Evolutionary conservation across 92 coral and sea anemone genomes (phyloP).

Genomic region (Porites lobata): DNA sequence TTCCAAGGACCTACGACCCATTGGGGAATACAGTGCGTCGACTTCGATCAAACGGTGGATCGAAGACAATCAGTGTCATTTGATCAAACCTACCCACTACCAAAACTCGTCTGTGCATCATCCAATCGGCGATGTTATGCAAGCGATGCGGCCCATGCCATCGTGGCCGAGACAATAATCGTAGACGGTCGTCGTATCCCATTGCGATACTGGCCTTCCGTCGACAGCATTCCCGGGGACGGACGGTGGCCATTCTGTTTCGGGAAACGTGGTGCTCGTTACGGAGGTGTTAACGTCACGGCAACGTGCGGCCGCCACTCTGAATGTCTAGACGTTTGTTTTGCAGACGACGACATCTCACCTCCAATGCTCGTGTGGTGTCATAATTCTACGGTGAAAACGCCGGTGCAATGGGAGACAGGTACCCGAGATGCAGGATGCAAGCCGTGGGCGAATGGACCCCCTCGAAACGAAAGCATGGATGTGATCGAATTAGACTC

Average conservation of each 20-base stretch:
- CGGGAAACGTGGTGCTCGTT: not conserved
- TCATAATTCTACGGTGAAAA: not conserved
- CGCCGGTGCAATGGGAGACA: not conserved
- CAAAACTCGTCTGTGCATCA: not conserved
- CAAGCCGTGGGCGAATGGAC: not conserved
- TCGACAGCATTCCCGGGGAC: not conserved
- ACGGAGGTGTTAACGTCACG: not conserved
- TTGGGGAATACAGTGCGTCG: slow-evolving; percentile 31
- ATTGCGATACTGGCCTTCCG: not conserved
- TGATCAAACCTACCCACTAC: not conserved
- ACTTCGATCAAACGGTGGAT: not conserved
- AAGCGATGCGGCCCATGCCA: not conserved
- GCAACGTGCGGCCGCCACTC: not conserved
- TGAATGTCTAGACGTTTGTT: slow-evolving; percentile 8
- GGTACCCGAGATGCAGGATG: not conserved
- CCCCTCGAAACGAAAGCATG: not conserved
- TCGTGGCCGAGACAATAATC: not conserved
- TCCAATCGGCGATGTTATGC: not conserved
- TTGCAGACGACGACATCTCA: not conserved
- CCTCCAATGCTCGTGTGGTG: not conserved
- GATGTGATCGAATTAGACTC: slow-evolving; percentile 1
- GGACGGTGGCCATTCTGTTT: slow-evolving; percentile 20
- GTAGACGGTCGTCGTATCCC: not conserved
- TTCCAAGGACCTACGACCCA: slow-evolving; percentile 3
- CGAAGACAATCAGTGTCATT: not conserved